Conservation (phyloP, 2,797 vertebrate genomes). For the Bradypus variegatus region DNA sequence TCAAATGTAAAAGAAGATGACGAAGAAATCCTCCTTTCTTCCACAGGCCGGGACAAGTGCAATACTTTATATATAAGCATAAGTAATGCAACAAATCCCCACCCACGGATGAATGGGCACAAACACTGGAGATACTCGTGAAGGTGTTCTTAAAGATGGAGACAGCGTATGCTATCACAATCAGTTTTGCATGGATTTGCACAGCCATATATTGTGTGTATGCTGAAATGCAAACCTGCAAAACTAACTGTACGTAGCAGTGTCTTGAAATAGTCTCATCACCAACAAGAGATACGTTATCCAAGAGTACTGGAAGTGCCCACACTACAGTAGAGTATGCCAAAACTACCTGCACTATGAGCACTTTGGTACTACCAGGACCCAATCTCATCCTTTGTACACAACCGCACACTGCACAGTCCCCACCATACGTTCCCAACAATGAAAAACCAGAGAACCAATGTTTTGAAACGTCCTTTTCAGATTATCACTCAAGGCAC, state of each 20-base stretch:
- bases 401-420: not conserved
- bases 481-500: not conserved
- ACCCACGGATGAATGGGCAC: constrained; percentile 76
- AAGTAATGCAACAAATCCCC: constrained; percentile 84
- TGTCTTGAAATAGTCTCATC: constrained; percentile 41
- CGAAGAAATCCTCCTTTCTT: constrained; percentile 74
- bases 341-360: constrained; percentile 98
- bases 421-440: not conserved
- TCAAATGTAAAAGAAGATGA: constrained; percentile 44
- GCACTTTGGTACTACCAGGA: constrained; percentile 96
- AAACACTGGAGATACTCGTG: not conserved
- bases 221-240: constrained; percentile 96
- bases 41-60: constrained; percentile 87
- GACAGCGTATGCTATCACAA: constrained; percentile 71
- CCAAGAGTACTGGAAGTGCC: constrained; percentile 93
- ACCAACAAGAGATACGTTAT: constrained; percentile 63
- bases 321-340: constrained; percentile 90
- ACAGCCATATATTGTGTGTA: constrained; percentile 81
- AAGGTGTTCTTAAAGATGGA: not conserved
- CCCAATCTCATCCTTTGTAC: not conserved
- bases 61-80: constrained; percentile 77
- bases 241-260: constrained; percentile 84
- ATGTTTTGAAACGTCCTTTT: not conserved
- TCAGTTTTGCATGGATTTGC: constrained; percentile 99
- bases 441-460: not conserved